Base-by-base conservation (phyloP, 92 coral and sea anemone species). In the Ricordea florida region DNA sequence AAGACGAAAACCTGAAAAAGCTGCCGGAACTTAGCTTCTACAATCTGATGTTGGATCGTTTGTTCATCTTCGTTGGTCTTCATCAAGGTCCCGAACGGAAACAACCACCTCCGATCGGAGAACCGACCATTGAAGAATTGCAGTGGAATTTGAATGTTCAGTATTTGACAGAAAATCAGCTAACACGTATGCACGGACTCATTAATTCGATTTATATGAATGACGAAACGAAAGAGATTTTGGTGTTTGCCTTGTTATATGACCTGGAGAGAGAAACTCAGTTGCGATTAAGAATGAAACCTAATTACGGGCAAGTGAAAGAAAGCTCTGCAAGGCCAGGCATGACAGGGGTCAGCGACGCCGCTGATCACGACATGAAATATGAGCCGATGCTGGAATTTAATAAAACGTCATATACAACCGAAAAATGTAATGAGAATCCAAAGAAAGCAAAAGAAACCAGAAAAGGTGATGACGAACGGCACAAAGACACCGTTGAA, bases 141-240 rank as follows among this genome's bases (percentile, higher is more conserved):
- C 83, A 77, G 2, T 77, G 69, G 76, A 50, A 77, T 22, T 31
- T 16, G 21, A 38, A 51, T 44, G 49, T 65, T 8, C 36, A 55
- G 13, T 77, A 77, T 55, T 6, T 77, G 2, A 10, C 14, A 35
- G 45, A 66, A 3, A 65, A 25, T 28, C 83, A 77, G 49, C 15
- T 77, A 21, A 38, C 38, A 18, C 36, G 83, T 40, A 18, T 77
- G 13, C 17, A 77, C 41, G 31, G 58, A 8, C 13, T 50, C 9
- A 15, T 77, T 0, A 53, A 66, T 27, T 52, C 61, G 8, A 25
- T 77, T 21, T 33, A 62, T 27, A 14, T 31, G 10, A 21, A 64
- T 33, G 83, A 77, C 14, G 77, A 52, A 53, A 25, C 35, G 27
- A 44, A 66, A 23, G 76, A 77, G 5, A 13, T 65, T 25, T 18